Evolutionary conservation across 1,140 invertebrate genomes (phyloP).

Genomic region (Eciton burchellii): DNA sequence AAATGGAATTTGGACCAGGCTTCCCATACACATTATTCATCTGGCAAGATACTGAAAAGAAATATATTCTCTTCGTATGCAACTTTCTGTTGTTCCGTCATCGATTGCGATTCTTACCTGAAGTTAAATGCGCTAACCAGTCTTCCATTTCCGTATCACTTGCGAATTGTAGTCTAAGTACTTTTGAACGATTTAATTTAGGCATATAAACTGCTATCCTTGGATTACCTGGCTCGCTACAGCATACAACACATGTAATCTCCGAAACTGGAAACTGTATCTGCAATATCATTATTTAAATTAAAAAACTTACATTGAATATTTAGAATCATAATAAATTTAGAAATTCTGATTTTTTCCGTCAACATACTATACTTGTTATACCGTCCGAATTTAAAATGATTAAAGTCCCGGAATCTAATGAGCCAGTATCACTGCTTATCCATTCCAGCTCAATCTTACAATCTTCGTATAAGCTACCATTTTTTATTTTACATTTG

Average conservation of each 20-base stretch:
- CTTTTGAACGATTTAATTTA: slow-evolving; percentile 85
- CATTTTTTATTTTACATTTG: slow-evolving; percentile 88
- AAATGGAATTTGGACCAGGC: slow-evolving; percentile 90
- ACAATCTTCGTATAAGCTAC: slow-evolving; percentile 89
- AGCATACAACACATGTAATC: slow-evolving; percentile 90
- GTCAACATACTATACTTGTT: slow-evolving; percentile 88
- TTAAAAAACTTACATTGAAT: not conserved
- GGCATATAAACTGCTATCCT: slow-evolving; percentile 90
- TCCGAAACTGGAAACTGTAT: slow-evolving; percentile 89
- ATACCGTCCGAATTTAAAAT: slow-evolving; percentile 91
- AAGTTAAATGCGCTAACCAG: slow-evolving; percentile 92
- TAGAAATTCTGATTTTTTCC: slow-evolving; percentile 38
- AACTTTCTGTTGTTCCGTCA: not conserved
- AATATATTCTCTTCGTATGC: slow-evolving; percentile 15
- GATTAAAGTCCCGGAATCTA: slow-evolving; percentile 91
- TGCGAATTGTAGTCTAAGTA: slow-evolving; percentile 90
- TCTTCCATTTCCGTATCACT: slow-evolving; percentile 94
- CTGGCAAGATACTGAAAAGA: slow-evolving; percentile 88
- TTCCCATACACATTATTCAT: slow-evolving; percentile 89
- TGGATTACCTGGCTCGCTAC: slow-evolving; percentile 91
- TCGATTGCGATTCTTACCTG: slow-evolving; percentile 81
- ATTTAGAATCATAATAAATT: not conserved
- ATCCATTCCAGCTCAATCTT: slow-evolving; percentile 93
- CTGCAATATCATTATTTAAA: slow-evolving; percentile 79
- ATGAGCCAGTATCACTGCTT: slow-evolving; percentile 85